phyloP scores from a whole-genome alignment of 2,797 vertebrate species.

The Vultur gryphus region DNA sequence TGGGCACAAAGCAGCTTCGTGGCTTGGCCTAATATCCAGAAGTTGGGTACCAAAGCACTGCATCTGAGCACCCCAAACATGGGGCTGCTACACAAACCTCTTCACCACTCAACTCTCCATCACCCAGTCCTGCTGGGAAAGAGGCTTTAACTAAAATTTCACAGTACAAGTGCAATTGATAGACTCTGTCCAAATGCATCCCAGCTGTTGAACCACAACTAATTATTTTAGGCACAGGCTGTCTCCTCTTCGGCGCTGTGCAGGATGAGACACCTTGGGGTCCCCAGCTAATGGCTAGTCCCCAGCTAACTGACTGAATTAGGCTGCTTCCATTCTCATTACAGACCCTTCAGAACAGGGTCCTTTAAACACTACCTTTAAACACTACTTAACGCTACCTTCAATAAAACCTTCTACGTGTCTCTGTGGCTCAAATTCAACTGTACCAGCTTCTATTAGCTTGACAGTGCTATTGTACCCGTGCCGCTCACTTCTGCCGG shows the following conservation, averaged over 20 bases:
- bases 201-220: background rate
- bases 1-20: background rate
- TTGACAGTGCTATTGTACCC: rapidly evolving
- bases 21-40: background rate
- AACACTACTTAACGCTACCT: background rate
- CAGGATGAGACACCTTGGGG: background rate
- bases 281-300: background rate
- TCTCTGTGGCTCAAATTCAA: background rate
- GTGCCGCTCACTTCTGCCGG: background rate
- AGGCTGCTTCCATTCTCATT: background rate
- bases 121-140: background rate
- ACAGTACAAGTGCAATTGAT: background rate
- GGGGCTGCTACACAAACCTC: rapidly evolving
- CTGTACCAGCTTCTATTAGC: background rate
- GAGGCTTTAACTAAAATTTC: background rate
- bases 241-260: rapidly evolving
- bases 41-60: background rate
- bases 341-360: background rate
- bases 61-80: background rate
- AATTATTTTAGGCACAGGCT: background rate
- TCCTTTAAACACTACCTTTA: background rate
- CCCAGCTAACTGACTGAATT: background rate
- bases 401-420: background rate
- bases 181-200: background rate
- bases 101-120: background rate